Conservation (phyloP, 2,888 invertebrate genomes). For the Agrilus biguttatus region DNA sequence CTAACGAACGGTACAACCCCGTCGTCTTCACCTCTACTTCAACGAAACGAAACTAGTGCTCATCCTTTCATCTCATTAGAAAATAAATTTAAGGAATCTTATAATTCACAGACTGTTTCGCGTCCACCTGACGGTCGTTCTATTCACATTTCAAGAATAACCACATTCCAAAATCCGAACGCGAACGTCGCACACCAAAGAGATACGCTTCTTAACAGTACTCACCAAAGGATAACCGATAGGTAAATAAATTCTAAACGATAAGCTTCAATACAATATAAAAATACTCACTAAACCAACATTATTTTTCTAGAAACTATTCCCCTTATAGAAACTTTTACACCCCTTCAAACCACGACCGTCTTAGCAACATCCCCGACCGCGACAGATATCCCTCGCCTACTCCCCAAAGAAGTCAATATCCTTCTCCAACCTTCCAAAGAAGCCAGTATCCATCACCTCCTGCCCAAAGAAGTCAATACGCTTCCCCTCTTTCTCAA, state of each 20-base stretch:
- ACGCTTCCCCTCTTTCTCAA: no score
- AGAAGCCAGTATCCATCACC: no score
- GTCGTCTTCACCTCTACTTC: conserved; percentile 4
- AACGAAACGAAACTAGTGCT: conserved; percentile 5
- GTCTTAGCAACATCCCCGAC: conserved; percentile 5
- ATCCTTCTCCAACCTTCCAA: no score
- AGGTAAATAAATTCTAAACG: neutral
- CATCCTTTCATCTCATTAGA: conserved; percentile 8
- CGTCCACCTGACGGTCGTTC: conserved; percentile 17
- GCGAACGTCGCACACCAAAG: conserved; percentile 13
- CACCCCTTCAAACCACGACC: conserved; percentile 7
- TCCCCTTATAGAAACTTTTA: conserved; percentile 24
- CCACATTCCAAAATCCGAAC: conserved; percentile 18
- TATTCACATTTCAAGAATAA: conserved; percentile 20
- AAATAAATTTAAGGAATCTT: conserved; percentile 8
- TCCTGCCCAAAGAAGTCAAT: no score
- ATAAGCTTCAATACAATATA: neutral
- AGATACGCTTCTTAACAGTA: conserved; percentile 15
- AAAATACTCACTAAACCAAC: no score
- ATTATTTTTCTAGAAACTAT: conserved; percentile 14
- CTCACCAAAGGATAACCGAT: conserved; percentile 17
- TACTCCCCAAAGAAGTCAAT: conserved; percentile 1
- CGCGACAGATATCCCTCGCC: conserved; percentile 3
- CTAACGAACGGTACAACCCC: conserved; percentile 14
- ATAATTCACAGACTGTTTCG: conserved; percentile 12